Conservation (phyloP, 2,113 vertebrate genomes). For the Cichladusa arquata region DNA sequence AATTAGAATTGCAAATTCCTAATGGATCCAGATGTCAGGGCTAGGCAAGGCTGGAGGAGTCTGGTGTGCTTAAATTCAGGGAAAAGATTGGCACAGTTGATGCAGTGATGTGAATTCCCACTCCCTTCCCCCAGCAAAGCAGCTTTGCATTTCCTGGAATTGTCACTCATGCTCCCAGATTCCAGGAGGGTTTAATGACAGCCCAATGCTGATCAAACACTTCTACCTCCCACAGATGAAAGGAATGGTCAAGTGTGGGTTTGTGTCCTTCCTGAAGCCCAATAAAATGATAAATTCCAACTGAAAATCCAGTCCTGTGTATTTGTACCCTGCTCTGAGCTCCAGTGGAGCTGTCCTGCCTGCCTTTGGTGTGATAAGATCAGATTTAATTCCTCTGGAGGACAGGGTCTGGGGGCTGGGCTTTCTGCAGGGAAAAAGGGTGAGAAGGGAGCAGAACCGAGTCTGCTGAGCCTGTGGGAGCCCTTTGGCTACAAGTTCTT, state of each 20-base stretch:
- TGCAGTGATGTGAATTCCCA: not conserved
- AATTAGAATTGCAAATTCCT: conserved; percentile 55
- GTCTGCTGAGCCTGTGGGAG: not conserved
- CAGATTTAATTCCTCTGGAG: not conserved
- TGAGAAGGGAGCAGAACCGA: not conserved
- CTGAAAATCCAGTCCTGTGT: not conserved
- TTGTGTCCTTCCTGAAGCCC: not conserved
- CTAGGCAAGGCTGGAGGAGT: not conserved
- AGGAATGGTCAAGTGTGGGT: not conserved
- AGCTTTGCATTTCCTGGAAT: not conserved
- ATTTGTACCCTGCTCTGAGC: not conserved
- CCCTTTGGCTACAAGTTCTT: not conserved
- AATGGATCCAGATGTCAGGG: conserved; percentile 22
- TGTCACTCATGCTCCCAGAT: not conserved
- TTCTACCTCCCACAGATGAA: not conserved
- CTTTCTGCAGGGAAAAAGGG: not conserved
- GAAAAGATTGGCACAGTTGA: not conserved
- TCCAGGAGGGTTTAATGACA: not conserved
- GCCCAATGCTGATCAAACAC: not conserved
- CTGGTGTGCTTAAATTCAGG: not conserved
- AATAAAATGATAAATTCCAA: not conserved
- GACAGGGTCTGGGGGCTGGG: not conserved
- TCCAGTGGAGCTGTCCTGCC: not conserved
- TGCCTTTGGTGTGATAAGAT: not conserved
- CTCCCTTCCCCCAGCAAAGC: not conserved